phyloP scores from a whole-genome alignment of 2,113 vertebrate genomes.

The Nothocercus nigrocapillus region DNA sequence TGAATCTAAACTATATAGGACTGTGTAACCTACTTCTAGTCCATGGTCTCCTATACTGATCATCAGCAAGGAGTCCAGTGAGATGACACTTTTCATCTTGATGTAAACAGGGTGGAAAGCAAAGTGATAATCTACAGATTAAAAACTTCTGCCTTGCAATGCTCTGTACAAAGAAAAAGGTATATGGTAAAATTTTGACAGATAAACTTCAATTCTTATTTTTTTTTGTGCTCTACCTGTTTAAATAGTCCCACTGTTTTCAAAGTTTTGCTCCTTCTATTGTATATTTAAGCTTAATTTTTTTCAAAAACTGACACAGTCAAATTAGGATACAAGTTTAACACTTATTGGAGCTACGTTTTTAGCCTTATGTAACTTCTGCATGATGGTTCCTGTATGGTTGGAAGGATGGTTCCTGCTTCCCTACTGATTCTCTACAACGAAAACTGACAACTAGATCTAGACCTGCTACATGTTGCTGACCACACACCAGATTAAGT shows the following conservation, averaged over 20 bases:
- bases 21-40: constrained; percentile 73
- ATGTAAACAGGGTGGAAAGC: constrained; percentile 73
- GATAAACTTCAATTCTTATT: neutral
- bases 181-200: neutral
- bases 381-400: accelerated
- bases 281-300: neutral
- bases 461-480: neutral
- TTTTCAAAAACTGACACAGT: neutral
- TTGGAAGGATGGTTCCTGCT: no score
- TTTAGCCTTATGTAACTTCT: neutral
- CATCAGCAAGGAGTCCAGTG: constrained; percentile 58
- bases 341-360: neutral
- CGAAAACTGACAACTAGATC: neutral
- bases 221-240: neutral
- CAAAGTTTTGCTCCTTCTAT: neutral
- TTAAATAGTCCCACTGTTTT: neutral
- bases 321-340: neutral
- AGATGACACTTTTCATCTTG: constrained; percentile 71
- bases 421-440: neutral
- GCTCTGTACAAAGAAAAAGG: constrained; percentile 64
- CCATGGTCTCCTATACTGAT: constrained; percentile 80
- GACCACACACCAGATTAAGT: neutral
- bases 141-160: constrained; percentile 70
- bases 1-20: neutral
- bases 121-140: constrained; percentile 74